These are phyloP conservation scores for Cylloceria caligata DNA, from an alignment of 2,888 invertebrate species.

Conservation along the genomic window DNA sequence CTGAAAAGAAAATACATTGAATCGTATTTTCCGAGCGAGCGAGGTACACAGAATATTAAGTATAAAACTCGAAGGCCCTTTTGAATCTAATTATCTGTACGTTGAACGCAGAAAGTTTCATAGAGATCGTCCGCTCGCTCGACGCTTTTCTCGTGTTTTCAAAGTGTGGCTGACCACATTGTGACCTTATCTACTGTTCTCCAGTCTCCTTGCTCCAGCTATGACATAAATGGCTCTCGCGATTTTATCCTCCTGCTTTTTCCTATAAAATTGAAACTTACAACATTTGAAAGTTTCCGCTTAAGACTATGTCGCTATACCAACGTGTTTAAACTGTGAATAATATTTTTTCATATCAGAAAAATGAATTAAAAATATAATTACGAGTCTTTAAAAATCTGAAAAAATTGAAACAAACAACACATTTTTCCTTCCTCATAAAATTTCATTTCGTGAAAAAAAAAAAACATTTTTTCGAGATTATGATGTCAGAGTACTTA, in stretches of 20 bases:
- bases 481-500: too few species aligned
- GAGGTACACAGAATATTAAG: conserved; percentile 12
- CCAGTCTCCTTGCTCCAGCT: conserved; percentile 10
- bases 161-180: conserved; percentile 45
- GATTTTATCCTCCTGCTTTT: conserved; percentile 22
- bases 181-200: conserved; percentile 50
- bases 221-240: background rate
- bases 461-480: too few species aligned
- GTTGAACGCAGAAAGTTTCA: conserved; percentile 38
- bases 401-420: too few species aligned
- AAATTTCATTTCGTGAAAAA: too few species aligned
- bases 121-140: background rate
- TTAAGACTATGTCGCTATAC: background rate
- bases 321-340: background rate
- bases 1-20: conserved; percentile 17
- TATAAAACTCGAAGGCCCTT: conserved; percentile 14
- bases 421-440: too few species aligned
- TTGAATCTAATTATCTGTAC: conserved; percentile 47
- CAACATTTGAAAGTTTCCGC: background rate
- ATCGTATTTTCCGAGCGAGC: conserved; percentile 12
- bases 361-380: too few species aligned
- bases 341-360: too few species aligned
- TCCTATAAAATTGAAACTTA: conserved; percentile 17
- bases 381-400: too few species aligned
- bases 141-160: conserved; percentile 26